Base-by-base conservation (phyloP, 2,113 vertebrate genomes). In the Platichthys flesus region DNA sequence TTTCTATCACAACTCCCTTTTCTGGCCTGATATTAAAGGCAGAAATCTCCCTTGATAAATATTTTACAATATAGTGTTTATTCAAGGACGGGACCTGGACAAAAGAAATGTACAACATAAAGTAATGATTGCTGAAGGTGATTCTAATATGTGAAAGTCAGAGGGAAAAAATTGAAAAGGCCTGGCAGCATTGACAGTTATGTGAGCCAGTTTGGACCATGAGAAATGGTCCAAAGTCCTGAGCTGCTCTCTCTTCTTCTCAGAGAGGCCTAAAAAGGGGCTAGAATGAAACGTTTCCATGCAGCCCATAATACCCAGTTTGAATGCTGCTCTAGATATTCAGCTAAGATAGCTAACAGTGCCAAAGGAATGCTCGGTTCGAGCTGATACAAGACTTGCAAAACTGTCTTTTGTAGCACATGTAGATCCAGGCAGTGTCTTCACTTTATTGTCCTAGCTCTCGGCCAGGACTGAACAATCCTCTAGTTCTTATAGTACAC, bases 61-160 rank as follows among this genome's bases (percentile, higher is more conserved):
- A 59, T 26, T 14, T 45, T 12, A 65, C 49, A 56, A 81, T 77
- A 54, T 82, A 81, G 57, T 56, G 80, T 62, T 79, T 72, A 63
- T 63, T 82, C 86, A 94, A 92, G 88, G 90, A 76, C 79, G 56
- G 14, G 26, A 66, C 80, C 31, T n/a, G 35, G 56, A 73, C 42
- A 35, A 60, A 57, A 54, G 49, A 75, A 78, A 67, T 20, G 51
- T n/a, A n/a, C 51, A 52, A 18, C 16, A 52, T 18, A 7, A 20
- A 52, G 20, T 20, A 0, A 18, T 15, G 20, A 52, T 13, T 21
- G 21, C 15, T 69, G 79, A 74, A 86, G 76, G 74, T 77, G 64
- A 86, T 74, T 64, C n/a, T 65, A 31, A 69, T 54, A 70, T 86
- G 54, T 80, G 37, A 67, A 69, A 63, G 31, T 21, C 2, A 54